Conservation (phyloP, 2,888 invertebrate genomes). For the Brachypterus glaber region DNA sequence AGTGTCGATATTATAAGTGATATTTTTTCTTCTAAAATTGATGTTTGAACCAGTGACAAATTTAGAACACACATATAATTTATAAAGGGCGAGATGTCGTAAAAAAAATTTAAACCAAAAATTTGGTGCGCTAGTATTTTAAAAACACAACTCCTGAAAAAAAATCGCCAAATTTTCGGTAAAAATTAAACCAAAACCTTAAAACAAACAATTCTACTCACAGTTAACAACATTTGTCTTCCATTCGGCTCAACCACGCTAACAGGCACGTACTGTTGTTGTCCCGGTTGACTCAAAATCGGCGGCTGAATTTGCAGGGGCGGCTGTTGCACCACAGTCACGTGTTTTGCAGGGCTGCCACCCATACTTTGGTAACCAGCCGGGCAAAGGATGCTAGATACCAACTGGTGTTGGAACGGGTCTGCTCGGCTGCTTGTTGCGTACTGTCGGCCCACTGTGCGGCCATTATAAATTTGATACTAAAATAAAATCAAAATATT, state of each 20-base stretch:
- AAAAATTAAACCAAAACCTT: too few species aligned
- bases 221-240: constrained; percentile 67
- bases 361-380: constrained; percentile 72
- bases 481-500: constrained; percentile 42
- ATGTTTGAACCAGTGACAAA: too few species aligned
- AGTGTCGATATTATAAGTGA: too few species aligned
- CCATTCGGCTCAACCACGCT: constrained; percentile 85
- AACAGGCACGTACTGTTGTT: constrained; percentile 88
- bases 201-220: constrained; percentile 35
- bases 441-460: constrained; percentile 61
- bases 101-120: constrained; percentile 5
- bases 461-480: constrained; percentile 74
- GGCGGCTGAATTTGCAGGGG: constrained; percentile 69
- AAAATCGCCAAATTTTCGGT: too few species aligned
- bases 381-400: constrained; percentile 89
- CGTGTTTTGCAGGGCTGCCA: constrained; percentile 58
- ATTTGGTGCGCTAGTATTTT: background rate
- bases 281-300: constrained; percentile 69
- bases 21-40: too few species aligned
- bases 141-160: too few species aligned
- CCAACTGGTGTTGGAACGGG: constrained; percentile 84
- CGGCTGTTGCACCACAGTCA: constrained; percentile 58
- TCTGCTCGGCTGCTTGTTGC: constrained; percentile 55
- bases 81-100: too few species aligned
- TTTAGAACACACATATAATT: too few species aligned